Base-by-base conservation (phyloP, 2,888 invertebrate genomes). In the Margaritifera margaritifera region DNA sequence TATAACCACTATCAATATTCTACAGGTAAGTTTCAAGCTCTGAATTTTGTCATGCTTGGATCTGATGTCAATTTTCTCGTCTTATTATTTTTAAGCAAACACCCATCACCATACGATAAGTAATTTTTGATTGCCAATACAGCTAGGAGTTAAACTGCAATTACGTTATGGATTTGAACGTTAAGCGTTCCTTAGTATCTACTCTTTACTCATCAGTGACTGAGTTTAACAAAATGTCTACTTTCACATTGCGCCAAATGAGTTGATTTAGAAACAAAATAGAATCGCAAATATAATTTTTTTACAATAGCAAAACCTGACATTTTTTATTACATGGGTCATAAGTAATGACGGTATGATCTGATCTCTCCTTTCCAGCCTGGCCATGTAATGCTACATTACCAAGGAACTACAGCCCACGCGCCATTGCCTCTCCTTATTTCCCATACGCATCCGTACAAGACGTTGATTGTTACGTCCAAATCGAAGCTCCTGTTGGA, bases 321-420 rank as follows among this genome's bases (percentile, higher is more conserved):
- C 11, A 24, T 24, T 24, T 22, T 56, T 15, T 19, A 24, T 22
- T 24, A 11, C 0, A 8, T 22, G 24, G 8, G 4, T 56, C 20
- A 2, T 24, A 19, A 22, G 19, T 11, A 18, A 56, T 24, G 8
- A 56, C 4, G 22, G 18, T 15, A 4, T 56, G 19, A 56, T 56
- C 11, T 42, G 15, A 31, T 11, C 42, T 42, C 2, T 18, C 50
- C 19, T 50, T 67, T 66, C 20, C 69, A 80, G 80, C 77, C 19
- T 80, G 80, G 80, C 78, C 80, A 1, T 80, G 80, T 51, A 78
- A 80, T 52, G 80, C 75, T 11, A 77, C 77, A 15, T 68, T 80
- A 25, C 72, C 78, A 11, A 69, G 72, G 69, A 78, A 78, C 52
- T 80, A 80, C 56, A 68, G 71, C 6, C 80, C 80, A 6, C 68